Evolutionary conservation across 2,797 vertebrate genomes (phyloP).

Genomic region (Synanceia verrucosa): DNA sequence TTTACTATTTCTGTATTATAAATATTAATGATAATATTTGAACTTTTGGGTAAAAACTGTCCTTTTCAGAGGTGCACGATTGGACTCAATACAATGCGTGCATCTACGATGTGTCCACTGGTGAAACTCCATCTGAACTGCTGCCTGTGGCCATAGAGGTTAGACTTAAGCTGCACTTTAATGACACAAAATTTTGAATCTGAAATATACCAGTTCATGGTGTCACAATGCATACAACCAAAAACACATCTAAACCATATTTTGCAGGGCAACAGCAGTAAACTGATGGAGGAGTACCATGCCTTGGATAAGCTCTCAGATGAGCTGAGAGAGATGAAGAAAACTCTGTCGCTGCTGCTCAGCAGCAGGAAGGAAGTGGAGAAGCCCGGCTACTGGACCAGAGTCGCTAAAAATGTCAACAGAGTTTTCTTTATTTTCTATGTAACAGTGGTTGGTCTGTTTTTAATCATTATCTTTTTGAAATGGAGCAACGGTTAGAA

Average conservation of each 20-base stretch:
- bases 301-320: constrained; percentile 44
- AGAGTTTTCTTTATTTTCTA: constrained; percentile 63
- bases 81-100: not conserved
- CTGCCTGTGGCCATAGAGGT: constrained; percentile 46
- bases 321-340: constrained; percentile 57
- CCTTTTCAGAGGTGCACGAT: constrained; percentile 49
- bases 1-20: not conserved
- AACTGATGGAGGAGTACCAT: not conserved
- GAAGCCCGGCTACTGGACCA: constrained; percentile 60
- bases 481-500: constrained; percentile 46
- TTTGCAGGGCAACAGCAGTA: constrained; percentile 42
- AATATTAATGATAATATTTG: not conserved
- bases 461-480: constrained; percentile 54
- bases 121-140: constrained; percentile 32
- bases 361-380: constrained; percentile 2
- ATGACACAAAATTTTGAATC: not conserved
- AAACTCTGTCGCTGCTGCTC: constrained; percentile 32
- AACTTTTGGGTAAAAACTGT: not conserved
- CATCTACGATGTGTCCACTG: constrained; percentile 7
- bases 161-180: not conserved
- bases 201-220: not conserved
- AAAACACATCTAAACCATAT: not conserved
- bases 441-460: constrained; percentile 29
- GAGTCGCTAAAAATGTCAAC: constrained; percentile 60
- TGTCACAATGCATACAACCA: not conserved